Conservation (phyloP, 2,888 invertebrate genomes). For the Urechis unicinctus region DNA sequence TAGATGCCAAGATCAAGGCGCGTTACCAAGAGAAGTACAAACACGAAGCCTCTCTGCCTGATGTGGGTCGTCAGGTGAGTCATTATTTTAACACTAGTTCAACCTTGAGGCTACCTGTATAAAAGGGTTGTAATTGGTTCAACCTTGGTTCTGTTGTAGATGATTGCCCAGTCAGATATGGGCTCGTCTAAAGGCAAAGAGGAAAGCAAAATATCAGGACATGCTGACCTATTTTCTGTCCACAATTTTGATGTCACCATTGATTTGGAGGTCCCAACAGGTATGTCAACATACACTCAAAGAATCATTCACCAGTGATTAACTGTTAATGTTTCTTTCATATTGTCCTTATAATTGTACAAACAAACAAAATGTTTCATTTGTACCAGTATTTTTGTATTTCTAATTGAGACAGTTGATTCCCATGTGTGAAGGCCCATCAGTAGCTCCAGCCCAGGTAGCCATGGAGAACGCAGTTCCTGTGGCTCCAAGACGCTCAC, state of each 20-base stretch:
- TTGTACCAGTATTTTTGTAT: too few relatives aligned
- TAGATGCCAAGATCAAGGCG: constrained; percentile 11
- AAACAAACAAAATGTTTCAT: too few relatives aligned
- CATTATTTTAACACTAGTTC: neutral
- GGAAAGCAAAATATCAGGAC: neutral
- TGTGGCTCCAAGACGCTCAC: constrained; percentile 29
- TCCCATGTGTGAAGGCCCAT: too few relatives aligned
- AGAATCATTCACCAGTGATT: too few relatives aligned
- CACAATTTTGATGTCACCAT: constrained; percentile 97
- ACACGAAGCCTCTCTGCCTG: neutral
- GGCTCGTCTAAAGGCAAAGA: neutral
- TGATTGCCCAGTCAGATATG: neutral
- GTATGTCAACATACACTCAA: constrained; percentile 11
- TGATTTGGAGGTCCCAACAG: constrained; percentile 57
- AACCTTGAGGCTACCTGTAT: neutral
- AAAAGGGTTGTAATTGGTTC: too few relatives aligned
- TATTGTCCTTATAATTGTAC: too few relatives aligned
- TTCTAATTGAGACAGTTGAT: too few relatives aligned
- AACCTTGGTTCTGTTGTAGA: neutral
- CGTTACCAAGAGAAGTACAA: constrained; percentile 6
- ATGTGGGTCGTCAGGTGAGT: neutral
- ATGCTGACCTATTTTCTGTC: constrained; percentile 54
- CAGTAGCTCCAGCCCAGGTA: too few relatives aligned
- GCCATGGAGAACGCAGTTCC: too few relatives aligned
- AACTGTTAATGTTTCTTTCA: too few relatives aligned